A percentile compares a stretch with the other conserved stretches of the same genome.
These are phyloP conservation scores for Coilia nasus DNA, from an alignment of 2,797 vertebrate species.

Conservation along the genomic window DNA sequence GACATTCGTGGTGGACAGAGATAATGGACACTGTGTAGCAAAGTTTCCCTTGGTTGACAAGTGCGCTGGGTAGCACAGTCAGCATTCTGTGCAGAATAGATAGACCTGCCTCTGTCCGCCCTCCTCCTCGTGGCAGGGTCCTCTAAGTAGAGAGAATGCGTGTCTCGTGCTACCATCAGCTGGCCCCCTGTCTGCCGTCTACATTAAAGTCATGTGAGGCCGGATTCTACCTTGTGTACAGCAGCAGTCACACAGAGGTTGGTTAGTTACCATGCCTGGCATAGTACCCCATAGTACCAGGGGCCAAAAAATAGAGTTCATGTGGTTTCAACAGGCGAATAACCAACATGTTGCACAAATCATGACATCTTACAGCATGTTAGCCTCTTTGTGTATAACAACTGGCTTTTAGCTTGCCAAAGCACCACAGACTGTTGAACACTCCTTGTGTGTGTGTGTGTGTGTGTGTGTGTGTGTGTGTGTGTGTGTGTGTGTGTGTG, in stretches of 20 bases:
- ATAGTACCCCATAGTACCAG: background rate
- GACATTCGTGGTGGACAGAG: too few species aligned
- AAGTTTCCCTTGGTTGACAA: too few species aligned
- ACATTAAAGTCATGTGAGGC: conserved; percentile 71
- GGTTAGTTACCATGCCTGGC: background rate
- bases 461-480: background rate
- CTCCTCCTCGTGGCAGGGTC: background rate
- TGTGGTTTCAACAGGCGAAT: background rate
- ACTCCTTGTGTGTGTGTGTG: too few species aligned
- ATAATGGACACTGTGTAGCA: too few species aligned
- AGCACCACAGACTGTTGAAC: background rate
- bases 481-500: background rate
- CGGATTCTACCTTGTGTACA: conserved; percentile 48
- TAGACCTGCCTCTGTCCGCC: conserved; percentile 39
- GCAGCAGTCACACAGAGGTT: conserved; percentile 33
- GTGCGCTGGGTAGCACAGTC: background rate
- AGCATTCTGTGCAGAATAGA: background rate
- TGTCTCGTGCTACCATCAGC: conserved; percentile 65
- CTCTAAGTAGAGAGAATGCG: conserved; percentile 46
- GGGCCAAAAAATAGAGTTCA: background rate
- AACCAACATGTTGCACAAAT: background rate
- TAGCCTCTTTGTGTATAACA: background rate
- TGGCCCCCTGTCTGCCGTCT: conserved; percentile 53
- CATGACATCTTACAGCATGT: too few species aligned
- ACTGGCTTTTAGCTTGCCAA: background rate